Conservation (phyloP, 2,888 invertebrate species). For the Thymelicus acteon region DNA sequence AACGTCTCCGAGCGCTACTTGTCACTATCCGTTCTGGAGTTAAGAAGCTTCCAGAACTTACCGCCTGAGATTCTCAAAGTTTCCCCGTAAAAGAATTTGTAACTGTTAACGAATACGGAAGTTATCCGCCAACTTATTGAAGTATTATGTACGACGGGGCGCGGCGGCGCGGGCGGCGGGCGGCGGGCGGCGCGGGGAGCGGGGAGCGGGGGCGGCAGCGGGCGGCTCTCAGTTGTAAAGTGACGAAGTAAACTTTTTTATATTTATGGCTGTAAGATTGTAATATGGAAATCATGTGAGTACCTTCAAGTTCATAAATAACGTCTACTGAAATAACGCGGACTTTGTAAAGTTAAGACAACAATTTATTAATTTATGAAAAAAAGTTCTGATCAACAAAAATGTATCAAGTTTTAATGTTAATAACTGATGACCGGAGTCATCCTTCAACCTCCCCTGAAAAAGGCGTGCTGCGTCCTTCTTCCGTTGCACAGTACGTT, state of each 20-base stretch:
- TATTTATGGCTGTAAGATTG: neutral
- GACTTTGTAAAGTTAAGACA: no score
- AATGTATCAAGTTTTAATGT: no score
- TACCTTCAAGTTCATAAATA: no score
- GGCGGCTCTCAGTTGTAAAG: conserved; percentile 3
- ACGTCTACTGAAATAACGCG: no score
- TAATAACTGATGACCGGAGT: no score
- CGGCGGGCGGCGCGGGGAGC: neutral
- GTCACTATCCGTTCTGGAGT: conserved; percentile 18
- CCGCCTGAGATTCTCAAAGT: conserved; percentile 71
- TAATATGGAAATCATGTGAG: neutral
- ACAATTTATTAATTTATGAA: no score
- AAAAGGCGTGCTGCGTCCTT: no score
- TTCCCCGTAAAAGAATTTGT: conserved; percentile 74
- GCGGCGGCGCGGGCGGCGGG: neutral
- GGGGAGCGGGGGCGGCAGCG: neutral
- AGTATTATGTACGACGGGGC: conserved; percentile 18
- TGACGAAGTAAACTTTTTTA: neutral
- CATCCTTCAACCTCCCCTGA: no score
- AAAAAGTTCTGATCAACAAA: no score
- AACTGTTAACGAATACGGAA: conserved; percentile 70
- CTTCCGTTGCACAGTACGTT: no score
- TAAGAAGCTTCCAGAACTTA: conserved; percentile 21
- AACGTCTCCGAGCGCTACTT: conserved; percentile 5
- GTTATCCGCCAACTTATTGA: conserved; percentile 21